Base-by-base conservation (phyloP, 2,797 vertebrate genomes). In the Chrysocyon brachyurus region DNA sequence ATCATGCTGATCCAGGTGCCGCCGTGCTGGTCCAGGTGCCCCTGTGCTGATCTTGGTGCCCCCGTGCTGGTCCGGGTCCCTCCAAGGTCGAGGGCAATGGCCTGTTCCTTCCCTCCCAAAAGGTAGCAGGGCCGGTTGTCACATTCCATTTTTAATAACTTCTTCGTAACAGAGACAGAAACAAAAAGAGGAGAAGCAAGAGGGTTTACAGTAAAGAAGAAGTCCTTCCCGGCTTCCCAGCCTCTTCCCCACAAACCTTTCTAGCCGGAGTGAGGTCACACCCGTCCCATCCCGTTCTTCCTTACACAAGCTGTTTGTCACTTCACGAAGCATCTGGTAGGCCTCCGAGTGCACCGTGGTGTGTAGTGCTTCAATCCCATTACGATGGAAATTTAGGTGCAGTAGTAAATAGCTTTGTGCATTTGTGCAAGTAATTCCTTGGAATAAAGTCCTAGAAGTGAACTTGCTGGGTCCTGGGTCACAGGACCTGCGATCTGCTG, bases 131-230 rank as follows among this genome's bases (percentile, higher is more conserved):
- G 40, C 40, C 40, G 1, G 40, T 21, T 75, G 59, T 26, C 56
- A 57, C 40, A 79, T 92, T 85, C 83, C 59, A 24, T 28, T 73
- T 90, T 90, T 75, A 87, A 68, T 78, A 52, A 86, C 56, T 52
- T 26, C 78, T 87, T 92, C 90, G 78, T 68, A 79, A 79, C 33
- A 6, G 28, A 94, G 77, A 90, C 46, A 54, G 61, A 64, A 84
- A 78, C 72, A 36, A 52, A 83, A 84, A 85, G 26, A 5, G 31
- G 16, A 54, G 33, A 79, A 87, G 57, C 61, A 59, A 17, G 36
- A 78, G 12, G 49, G 26, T 56, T 61, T 68, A 24, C 2, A 11
- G 24, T 31, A 14, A 33, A 54, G 22, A 5, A 33, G 68, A 10
- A 40, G 56, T 21, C 33, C 36, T 49, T 21, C 10, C 72, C 31